A percentile compares a stretch with the other conserved stretches of the same genome.
These are phyloP conservation scores for Hirtodrosophila alboralis DNA, from an alignment of 2,888 invertebrate species.

Conservation along the genomic window DNA sequence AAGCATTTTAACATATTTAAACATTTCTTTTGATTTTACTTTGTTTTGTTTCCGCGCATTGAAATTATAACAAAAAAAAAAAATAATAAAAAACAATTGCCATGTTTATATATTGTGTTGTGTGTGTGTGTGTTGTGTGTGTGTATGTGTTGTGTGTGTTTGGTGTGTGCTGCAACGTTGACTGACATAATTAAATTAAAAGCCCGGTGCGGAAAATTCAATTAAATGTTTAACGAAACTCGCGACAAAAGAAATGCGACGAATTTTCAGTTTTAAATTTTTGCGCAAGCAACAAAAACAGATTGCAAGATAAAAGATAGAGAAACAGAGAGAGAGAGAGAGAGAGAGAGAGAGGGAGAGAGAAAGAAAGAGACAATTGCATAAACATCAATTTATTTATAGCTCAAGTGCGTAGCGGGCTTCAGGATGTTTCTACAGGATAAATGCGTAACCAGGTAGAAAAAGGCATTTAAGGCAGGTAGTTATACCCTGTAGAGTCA, in stretches of 20 bases:
- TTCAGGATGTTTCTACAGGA: slow-evolving; percentile 7
- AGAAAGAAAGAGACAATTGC: slow-evolving; percentile 18
- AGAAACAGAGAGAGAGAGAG: not conserved
- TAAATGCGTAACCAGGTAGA: not conserved
- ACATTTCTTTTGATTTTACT: slow-evolving; percentile 1
- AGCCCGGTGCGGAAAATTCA: slow-evolving; percentile 41
- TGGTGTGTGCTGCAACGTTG: slow-evolving; percentile 37
- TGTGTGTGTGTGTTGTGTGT: slow-evolving; percentile 21
- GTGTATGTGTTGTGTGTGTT: slow-evolving; percentile 12
- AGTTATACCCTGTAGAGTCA: not conserved
- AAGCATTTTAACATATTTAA: too few species aligned
- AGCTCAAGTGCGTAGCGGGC: not conserved
- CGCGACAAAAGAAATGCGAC: slow-evolving; percentile 50
- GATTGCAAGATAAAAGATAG: not conserved
- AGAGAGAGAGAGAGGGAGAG: not conserved
- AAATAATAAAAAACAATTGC: too few species aligned
- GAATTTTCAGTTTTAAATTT: slow-evolving; percentile 33
- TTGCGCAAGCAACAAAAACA: slow-evolving; percentile 17
- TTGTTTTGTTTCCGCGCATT: slow-evolving; percentile 43
- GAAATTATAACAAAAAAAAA: too few species aligned
- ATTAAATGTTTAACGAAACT: slow-evolving; percentile 55
- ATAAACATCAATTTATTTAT: slow-evolving; percentile 21
- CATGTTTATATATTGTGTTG: too few species aligned
- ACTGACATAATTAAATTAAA: slow-evolving; percentile 67
- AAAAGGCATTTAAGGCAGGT: not conserved